These are phyloP conservation scores for Lophotriccus pileatus DNA, from an alignment of 2,797 vertebrate species.

Conservation along the genomic window DNA sequence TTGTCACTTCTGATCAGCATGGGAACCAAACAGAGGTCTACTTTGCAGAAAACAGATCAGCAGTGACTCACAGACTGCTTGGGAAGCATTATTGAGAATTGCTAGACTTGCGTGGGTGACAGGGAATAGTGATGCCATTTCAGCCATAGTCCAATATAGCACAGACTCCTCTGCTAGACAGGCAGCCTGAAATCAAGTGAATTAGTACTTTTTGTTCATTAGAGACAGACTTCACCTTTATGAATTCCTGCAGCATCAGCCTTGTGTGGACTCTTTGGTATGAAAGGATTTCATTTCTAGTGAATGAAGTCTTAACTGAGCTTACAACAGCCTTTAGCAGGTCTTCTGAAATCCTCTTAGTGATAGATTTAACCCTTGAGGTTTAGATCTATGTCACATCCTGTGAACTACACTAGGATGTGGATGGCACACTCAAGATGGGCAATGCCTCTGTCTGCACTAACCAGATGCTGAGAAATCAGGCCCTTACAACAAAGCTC, in stretches of 20 bases:
- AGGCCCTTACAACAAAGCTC: neutral
- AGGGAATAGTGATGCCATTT: neutral
- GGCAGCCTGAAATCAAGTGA: neutral
- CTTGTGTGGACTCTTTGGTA: neutral
- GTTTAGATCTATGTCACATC: neutral
- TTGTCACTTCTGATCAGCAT: constrained; percentile 53
- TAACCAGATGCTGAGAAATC: neutral
- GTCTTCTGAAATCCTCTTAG: neutral
- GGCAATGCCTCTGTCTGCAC: neutral
- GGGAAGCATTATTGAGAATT: constrained; percentile 37
- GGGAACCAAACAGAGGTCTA: constrained; percentile 49
- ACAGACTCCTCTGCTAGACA: neutral
- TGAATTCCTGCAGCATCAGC: neutral
- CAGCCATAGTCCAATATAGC: neutral
- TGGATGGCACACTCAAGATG: neutral
- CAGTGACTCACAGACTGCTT: constrained; percentile 31
- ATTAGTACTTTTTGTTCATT: neutral
- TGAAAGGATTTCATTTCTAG: neutral
- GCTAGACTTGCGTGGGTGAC: constrained; percentile 53
- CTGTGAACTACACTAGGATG: neutral
- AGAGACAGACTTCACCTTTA: neutral
- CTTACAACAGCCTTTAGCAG: neutral
- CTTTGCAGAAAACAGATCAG: constrained; percentile 52
- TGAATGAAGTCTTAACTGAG: neutral
- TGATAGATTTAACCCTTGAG: neutral